Percentiles rank a stretch among this genome's conserved stretches.
These are phyloP conservation scores for Lymantria monacha DNA, from an alignment of 2,888 invertebrate species.

Conservation along the genomic window DNA sequence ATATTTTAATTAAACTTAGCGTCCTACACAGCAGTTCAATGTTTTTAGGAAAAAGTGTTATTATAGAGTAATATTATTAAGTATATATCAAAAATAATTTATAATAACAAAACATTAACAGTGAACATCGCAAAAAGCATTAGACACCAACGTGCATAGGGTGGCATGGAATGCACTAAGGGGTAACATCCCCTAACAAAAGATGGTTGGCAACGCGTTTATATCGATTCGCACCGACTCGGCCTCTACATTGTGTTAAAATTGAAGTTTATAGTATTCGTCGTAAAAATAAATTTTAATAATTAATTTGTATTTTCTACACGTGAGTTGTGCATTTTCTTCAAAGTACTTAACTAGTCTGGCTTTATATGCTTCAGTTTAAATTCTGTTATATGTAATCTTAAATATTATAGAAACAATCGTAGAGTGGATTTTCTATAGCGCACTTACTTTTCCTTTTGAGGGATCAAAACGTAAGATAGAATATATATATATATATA, in stretches of 20 bases:
- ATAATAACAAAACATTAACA: slow-evolving; percentile 13
- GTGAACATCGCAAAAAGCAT: slow-evolving; percentile 43
- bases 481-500: too few species aligned
- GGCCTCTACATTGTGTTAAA: slow-evolving; percentile 24
- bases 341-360: too few species aligned
- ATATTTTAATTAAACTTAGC: too few species aligned
- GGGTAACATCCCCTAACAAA: slow-evolving; percentile 61
- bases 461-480: too few species aligned
- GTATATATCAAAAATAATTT: neutral
- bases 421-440: too few species aligned
- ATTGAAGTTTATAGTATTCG: slow-evolving; percentile 13
- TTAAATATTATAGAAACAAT: too few species aligned
- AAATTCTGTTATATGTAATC: too few species aligned
- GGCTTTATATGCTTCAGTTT: too few species aligned
- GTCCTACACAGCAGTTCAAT: too few species aligned
- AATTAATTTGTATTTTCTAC: neutral
- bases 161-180: slow-evolving; percentile 42
- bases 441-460: too few species aligned
- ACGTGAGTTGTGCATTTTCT: neutral
- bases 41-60: too few species aligned
- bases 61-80: too few species aligned
- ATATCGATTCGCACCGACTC: slow-evolving; percentile 53
- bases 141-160: slow-evolving; percentile 39
- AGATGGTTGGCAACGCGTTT: slow-evolving; percentile 67
- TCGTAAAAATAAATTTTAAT: slow-evolving; percentile 5